Evolutionary conservation across 2,113 vertebrate genomes (phyloP).

Genomic region (Arenaria interpres): DNA sequence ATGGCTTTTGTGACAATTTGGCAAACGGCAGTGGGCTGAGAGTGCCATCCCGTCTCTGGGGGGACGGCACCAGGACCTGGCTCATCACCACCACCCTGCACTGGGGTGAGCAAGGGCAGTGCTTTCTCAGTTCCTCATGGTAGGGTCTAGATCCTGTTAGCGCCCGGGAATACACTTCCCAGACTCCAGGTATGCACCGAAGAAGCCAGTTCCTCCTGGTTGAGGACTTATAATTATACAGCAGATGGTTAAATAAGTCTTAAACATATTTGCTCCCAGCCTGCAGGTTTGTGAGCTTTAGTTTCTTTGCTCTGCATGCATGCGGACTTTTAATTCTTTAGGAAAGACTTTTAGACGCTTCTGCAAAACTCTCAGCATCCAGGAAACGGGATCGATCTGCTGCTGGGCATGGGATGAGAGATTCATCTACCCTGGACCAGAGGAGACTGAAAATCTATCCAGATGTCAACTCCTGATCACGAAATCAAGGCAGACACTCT

Average conservation of each 20-base stretch:
- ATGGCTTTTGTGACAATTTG: not conserved
- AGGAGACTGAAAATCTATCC: conserved; percentile 30
- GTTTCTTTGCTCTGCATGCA: accelerated
- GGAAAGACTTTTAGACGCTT: not conserved
- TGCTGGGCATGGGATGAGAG: not conserved
- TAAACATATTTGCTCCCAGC: not conserved
- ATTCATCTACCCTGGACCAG: conserved; percentile 4
- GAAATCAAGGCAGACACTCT: not conserved
- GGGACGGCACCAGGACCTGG: not conserved
- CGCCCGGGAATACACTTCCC: not conserved
- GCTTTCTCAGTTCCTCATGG: not conserved
- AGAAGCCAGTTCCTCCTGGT: not conserved
- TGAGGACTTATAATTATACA: not conserved
- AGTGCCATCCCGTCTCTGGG: accelerated
- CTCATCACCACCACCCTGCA: not conserved
- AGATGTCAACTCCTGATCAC: not conserved
- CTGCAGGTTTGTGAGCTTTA: not conserved
- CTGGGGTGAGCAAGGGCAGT: not conserved
- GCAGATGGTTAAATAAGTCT: not conserved
- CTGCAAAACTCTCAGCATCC: not conserved
- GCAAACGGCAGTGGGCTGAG: not conserved
- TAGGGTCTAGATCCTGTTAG: not conserved
- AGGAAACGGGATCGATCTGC: conserved; percentile 13
- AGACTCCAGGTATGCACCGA: not conserved
- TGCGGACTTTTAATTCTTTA: not conserved